Evolutionary conservation across 2,113 vertebrate genomes (phyloP), one percentile per base, ranked within the genome.

Genomic region (Bufo bufo): DNA sequence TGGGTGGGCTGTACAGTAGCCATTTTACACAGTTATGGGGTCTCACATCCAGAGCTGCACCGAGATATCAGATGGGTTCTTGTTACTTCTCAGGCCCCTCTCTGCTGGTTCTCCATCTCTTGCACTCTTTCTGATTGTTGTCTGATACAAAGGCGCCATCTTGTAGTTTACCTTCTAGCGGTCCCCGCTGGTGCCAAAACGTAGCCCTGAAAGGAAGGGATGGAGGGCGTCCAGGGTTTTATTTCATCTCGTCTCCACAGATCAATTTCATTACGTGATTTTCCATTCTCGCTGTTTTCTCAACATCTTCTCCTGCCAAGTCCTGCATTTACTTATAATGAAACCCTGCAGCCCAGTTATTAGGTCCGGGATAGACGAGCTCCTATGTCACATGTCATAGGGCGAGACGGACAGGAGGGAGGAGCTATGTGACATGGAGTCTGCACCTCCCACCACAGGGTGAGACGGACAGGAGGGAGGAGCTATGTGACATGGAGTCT

Each of bases 401-500:
- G 52, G 52, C 9, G 52, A 52, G 5, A 52, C 52, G 0, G 52
- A 52, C 54, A 16, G 59, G 59, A 59, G 58, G 79, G 14, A 16
- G 13, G 69, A 82, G 33, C n/a, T 79, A 54, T 82, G 79, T 45
- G 58, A 82, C 43, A 47, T 81, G 33, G 33, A 65, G 43, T 47
- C 33, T 49, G 6, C 45, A 4, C 81, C 45, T 80, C 14, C 52
- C 14, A 59, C 78, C 14, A 59, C 54, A 82, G 79, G 33, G 58
- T 47, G 58, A 47, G 13, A 33, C 14, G 50, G 14, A 14, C 17
- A 3, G 33, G 33, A 33, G 33, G 33, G 33, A 33, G 33, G 33
- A 33, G 33, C 33, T 33, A 16, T 79, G 77, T 77, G 75, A 52
- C 75, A 20, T 75, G 77, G 50, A 56, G 54, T 79, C 20, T 79